A percentile compares a stretch with the other conserved stretches of the same genome.
Conservation (phyloP, 2,797 vertebrate genomes). For the Lacerta bilineata region DNA sequence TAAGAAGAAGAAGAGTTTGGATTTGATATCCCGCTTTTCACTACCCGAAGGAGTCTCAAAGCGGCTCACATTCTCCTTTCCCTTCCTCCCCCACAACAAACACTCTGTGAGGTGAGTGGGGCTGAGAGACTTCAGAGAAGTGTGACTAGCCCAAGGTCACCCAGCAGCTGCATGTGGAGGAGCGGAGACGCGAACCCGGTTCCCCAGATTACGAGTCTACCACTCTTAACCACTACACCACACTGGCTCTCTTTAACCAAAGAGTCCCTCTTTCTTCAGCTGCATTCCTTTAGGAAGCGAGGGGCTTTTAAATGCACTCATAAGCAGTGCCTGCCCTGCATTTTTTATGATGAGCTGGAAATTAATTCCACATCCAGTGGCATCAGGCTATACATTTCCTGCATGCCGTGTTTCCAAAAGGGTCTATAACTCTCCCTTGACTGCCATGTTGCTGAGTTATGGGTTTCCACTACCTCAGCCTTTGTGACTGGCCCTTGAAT, state of each 20-base stretch:
- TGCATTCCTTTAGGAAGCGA: conserved; percentile 50
- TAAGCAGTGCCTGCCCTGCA: conserved; percentile 56
- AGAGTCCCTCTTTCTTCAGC: conserved; percentile 7
- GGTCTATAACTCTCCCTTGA: conserved; percentile 66
- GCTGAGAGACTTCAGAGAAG: too few species aligned
- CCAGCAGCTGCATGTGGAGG: too few species aligned
- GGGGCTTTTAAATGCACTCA: conserved; percentile 65
- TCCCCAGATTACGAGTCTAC: too few species aligned
- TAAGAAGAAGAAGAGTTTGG: too few species aligned
- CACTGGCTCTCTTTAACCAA: conserved; percentile 7
- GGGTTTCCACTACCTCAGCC: conserved; percentile 45
- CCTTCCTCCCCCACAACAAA: too few species aligned
- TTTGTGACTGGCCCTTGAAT: conserved; percentile 20
- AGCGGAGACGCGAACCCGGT: too few species aligned
- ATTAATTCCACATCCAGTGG: conserved; percentile 72
- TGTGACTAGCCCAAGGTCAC: too few species aligned
- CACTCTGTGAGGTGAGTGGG: too few species aligned
- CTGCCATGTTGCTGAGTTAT: conserved; percentile 52
- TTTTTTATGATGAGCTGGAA: conserved; percentile 73
- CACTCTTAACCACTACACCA: too few species aligned
- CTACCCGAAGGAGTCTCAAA: too few species aligned
- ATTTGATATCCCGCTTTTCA: too few species aligned
- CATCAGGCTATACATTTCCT: conserved; percentile 62
- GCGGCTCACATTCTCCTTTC: too few species aligned
- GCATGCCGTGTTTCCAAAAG: conserved; percentile 52